These are phyloP conservation scores for Euproctis similis DNA, from an alignment of 2,888 invertebrate genomes.

Conservation along the genomic window DNA sequence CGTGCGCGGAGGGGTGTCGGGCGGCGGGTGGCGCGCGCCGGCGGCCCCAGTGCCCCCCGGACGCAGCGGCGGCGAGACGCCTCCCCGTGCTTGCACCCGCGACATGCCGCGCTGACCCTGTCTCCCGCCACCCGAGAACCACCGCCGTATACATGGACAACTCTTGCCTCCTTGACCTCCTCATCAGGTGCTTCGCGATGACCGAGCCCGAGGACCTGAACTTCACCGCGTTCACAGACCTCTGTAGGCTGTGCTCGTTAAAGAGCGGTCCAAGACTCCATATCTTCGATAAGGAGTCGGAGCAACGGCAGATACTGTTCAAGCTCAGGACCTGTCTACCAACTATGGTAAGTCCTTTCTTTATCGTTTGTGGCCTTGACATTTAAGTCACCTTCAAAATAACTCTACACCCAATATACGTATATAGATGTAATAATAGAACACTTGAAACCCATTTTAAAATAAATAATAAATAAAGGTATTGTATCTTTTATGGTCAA, in stretches of 20 bases:
- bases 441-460: too few relatives aligned
- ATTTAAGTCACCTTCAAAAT: slow-evolving; percentile 8
- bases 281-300: slow-evolving; percentile 83
- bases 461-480: too few relatives aligned
- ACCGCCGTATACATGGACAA: slow-evolving; percentile 75
- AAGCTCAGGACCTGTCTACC: slow-evolving; percentile 82
- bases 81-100: slow-evolving; percentile 63
- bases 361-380: slow-evolving; percentile 24
- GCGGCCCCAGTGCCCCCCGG: slow-evolving; percentile 65
- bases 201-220: slow-evolving; percentile 82
- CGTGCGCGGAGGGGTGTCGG: slow-evolving; percentile 23
- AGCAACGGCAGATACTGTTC: slow-evolving; percentile 81
- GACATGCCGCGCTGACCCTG: slow-evolving; percentile 60
- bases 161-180: slow-evolving; percentile 76
- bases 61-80: slow-evolving; percentile 71
- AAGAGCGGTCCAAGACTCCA: slow-evolving; percentile 81
- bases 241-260: slow-evolving; percentile 82
- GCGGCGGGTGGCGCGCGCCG: slow-evolving; percentile 34
- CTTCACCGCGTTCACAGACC: slow-evolving; percentile 80
- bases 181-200: slow-evolving; percentile 77
- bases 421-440: not conserved
- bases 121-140: slow-evolving; percentile 63
- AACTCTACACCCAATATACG: not conserved
- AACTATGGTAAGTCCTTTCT: slow-evolving; percentile 76
- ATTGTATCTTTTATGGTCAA: slow-evolving; percentile 6